phyloP scores from a whole-genome alignment of 2,113 vertebrate genomes.

The mouse (Mus musculus) region DNA sequence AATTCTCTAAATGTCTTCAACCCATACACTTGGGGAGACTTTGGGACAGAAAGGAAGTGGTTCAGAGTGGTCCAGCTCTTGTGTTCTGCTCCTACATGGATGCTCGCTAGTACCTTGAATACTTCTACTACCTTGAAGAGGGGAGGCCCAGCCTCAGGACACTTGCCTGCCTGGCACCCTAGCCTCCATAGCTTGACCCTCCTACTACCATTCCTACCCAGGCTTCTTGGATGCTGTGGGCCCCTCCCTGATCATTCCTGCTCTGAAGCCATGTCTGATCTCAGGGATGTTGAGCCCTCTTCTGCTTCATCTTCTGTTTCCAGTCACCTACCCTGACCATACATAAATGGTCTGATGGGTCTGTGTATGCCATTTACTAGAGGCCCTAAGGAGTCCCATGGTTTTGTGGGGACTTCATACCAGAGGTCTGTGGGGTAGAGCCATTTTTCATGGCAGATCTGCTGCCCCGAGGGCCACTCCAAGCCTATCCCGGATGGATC shows the following conservation, averaged over 20 bases:
- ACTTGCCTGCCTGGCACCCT: background rate
- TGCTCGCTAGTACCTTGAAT: background rate
- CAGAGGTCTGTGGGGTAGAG: background rate
- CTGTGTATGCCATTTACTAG: background rate
- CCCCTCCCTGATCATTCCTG: background rate
- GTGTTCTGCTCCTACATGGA: background rate
- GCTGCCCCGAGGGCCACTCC: too few relatives aligned
- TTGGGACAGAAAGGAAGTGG: background rate
- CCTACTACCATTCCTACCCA: too few relatives aligned
- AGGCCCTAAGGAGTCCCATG: too few relatives aligned
- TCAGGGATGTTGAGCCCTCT: background rate
- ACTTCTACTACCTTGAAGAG: too few relatives aligned
- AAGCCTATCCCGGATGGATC: background rate
- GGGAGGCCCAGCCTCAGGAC: too few relatives aligned
- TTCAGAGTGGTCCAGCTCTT: background rate
- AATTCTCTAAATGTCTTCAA: background rate
- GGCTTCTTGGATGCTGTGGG: background rate
- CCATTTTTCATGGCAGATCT: background rate
- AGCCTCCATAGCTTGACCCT: fast-evolving
- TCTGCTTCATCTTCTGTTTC: background rate
- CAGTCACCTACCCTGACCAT: too few relatives aligned
- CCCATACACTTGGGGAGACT: too few relatives aligned
- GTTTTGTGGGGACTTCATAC: background rate
- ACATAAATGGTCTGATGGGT: too few relatives aligned
- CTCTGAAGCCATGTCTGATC: background rate